These are phyloP conservation scores for Typhlomys cinereus DNA, from an alignment of 2,113 vertebrate species.

Conservation along the genomic window DNA sequence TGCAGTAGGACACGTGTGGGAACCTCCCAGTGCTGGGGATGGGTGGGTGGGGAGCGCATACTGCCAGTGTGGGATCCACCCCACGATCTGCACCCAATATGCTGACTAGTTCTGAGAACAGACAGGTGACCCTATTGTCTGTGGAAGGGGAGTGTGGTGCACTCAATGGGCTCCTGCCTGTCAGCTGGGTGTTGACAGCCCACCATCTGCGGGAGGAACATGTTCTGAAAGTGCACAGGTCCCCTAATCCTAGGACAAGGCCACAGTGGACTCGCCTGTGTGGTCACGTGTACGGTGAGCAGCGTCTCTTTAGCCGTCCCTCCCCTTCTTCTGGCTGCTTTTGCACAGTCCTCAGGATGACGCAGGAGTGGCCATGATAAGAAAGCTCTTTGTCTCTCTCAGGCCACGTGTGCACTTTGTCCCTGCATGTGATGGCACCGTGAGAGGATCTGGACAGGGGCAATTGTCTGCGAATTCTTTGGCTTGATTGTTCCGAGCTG, in stretches of 20 bases:
- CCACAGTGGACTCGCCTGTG: not conserved
- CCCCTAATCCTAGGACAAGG: not conserved
- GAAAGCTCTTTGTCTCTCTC: not conserved
- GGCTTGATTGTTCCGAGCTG: not conserved
- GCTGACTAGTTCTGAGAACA: not conserved
- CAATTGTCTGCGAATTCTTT: not conserved
- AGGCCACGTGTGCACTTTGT: not conserved
- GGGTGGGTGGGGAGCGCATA: too few relatives aligned
- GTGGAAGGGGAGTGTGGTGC: too few relatives aligned
- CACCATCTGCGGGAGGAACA: too few relatives aligned
- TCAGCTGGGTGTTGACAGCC: not conserved
- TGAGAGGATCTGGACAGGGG: not conserved
- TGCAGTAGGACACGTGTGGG: too few relatives aligned
- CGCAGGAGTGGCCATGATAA: not conserved
- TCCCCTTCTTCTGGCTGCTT: not conserved
- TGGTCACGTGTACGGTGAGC: not conserved
- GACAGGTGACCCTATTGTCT: not conserved
- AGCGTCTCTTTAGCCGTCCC: not conserved
- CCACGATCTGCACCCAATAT: not conserved
- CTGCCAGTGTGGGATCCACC: not conserved
- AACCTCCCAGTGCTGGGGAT: too few relatives aligned
- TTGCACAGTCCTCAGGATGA: not conserved
- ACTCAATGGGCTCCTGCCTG: not conserved
- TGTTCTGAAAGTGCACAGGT: not conserved
- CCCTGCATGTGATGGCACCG: not conserved